phyloP scores from a whole-genome alignment of 2,113 vertebrate genomes.

The Platysternon megacephalum region DNA sequence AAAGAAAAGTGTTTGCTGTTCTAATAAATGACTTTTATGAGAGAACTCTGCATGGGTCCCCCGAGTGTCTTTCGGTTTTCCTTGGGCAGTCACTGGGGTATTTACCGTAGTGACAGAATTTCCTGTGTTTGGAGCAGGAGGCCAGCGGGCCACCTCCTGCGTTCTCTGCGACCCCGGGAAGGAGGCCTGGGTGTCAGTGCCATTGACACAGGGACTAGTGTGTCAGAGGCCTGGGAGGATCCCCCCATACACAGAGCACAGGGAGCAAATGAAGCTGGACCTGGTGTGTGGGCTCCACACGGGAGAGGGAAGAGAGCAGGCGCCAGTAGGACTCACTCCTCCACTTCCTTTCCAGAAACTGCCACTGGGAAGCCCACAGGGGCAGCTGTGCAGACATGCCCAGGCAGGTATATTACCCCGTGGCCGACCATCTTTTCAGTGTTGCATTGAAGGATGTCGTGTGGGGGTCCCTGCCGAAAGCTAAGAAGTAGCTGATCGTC shows the following conservation, averaged over 20 bases:
- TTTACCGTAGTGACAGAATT: background rate
- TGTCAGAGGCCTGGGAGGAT: background rate
- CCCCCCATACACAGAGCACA: background rate
- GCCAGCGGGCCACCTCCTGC: background rate
- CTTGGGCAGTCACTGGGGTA: background rate
- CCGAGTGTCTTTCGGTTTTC: background rate
- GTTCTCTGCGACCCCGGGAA: background rate
- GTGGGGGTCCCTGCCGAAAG: background rate
- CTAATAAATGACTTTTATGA: constrained; percentile 86
- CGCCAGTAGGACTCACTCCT: background rate
- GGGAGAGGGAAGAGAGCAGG: background rate
- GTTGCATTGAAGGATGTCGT: background rate
- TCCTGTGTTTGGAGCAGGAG: background rate
- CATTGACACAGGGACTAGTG: background rate
- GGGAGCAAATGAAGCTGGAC: background rate
- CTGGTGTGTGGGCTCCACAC: background rate
- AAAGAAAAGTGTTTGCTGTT: constrained; percentile 81
- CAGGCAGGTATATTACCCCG: background rate
- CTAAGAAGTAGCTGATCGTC: background rate
- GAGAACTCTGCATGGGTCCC: constrained; percentile 37
- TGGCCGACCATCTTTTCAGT: background rate
- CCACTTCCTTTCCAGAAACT: background rate
- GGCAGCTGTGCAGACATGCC: background rate
- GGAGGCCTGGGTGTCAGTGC: background rate
- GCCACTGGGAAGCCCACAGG: background rate